A percentile compares a stretch with the other conserved stretches of the same genome.
Evolutionary conservation across 2,797 vertebrate genomes (phyloP).

Genomic region (Columba guinea): DNA sequence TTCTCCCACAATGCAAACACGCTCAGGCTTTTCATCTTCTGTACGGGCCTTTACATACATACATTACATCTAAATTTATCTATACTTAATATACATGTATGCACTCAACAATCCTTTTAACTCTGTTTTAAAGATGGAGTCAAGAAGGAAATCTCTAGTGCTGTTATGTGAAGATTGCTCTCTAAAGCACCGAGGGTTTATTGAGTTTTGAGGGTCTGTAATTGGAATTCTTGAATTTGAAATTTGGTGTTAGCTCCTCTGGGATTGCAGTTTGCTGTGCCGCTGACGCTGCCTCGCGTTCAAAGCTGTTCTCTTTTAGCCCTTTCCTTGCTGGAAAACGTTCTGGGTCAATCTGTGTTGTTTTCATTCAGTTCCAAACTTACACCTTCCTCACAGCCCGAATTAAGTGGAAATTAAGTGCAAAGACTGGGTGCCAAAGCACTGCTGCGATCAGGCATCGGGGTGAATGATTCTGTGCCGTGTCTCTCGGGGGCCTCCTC

Average conservation of each 20-base stretch:
- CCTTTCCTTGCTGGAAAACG: neutral
- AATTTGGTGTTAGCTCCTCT: neutral
- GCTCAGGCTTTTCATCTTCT: neutral
- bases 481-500: neutral
- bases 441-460: neutral
- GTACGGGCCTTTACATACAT: neutral
- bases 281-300: rapidly evolving
- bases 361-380: neutral
- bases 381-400: neutral
- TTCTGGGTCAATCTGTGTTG: neutral
- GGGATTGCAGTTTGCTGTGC: neutral
- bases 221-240: neutral
- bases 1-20: neutral
- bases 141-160: neutral
- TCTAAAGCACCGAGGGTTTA: neutral
- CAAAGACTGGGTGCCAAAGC: neutral
- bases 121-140: neutral
- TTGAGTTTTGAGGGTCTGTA: neutral
- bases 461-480: neutral
- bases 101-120: neutral
- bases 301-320: neutral
- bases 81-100: neutral
- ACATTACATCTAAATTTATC: neutral
- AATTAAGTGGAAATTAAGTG: neutral
- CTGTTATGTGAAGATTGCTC: neutral